Conservation (phyloP, 2,113 vertebrate species). For the Coptodon bakossiorum region DNA sequence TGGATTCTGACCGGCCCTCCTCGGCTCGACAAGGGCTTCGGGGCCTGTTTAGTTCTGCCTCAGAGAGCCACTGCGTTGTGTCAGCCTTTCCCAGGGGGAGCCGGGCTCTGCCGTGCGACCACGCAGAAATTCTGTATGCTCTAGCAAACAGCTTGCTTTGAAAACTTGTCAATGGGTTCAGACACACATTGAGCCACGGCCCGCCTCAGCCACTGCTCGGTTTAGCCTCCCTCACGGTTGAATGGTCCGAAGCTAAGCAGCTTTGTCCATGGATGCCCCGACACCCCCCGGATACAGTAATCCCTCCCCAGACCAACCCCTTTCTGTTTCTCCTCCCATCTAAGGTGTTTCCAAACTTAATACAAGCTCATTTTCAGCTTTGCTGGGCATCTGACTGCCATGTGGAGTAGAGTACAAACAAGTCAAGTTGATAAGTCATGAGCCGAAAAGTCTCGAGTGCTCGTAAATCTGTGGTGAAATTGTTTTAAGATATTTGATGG, state of each 20-base stretch:
- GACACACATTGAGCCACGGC: constrained; percentile 52
- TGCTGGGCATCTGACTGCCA: neutral
- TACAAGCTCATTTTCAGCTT: constrained; percentile 35
- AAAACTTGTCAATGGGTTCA: constrained; percentile 65
- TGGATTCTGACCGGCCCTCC: constrained; percentile 16
- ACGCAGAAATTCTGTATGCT: constrained; percentile 73
- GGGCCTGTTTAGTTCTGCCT: constrained; percentile 61
- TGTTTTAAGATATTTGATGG: neutral
- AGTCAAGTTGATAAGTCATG: neutral
- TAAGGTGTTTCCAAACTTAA: constrained; percentile 54
- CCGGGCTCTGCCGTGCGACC: constrained; percentile 57
- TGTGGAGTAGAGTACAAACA: constrained; percentile 17
- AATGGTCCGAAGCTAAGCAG: constrained; percentile 60
- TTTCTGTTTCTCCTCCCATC: constrained; percentile 15
- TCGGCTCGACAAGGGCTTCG: constrained; percentile 6
- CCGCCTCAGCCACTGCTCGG: constrained; percentile 39
- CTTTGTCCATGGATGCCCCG: constrained; percentile 56
- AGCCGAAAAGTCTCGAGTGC: neutral
- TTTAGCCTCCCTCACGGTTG: constrained; percentile 56
- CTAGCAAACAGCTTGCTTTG: constrained; percentile 64
- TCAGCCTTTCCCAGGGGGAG: constrained; percentile 70
- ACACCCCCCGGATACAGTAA: constrained; percentile 58
- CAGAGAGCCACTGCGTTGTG: constrained; percentile 48
- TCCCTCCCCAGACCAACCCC: constrained; percentile 32
- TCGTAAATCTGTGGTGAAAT: neutral